Base-by-base conservation (phyloP, 2,888 invertebrate genomes). In the Cordilura impudica region DNA sequence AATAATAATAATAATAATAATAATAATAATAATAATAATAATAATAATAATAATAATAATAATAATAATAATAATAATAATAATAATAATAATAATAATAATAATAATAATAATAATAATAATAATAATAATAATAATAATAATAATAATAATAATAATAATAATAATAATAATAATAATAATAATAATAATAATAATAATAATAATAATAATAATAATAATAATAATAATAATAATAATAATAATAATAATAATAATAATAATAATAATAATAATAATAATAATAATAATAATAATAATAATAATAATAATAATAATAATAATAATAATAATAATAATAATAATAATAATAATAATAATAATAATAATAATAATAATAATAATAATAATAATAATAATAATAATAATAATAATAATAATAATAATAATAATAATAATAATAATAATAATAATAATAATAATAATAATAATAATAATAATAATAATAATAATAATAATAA, bases 21-120 rank as follows among this genome's bases (percentile, higher is more conserved):
- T n/a, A n/a, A n/a, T n/a, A n/a, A n/a, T n/a, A n/a, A n/a, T n/a
- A n/a, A n/a, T n/a, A n/a, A n/a, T n/a, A n/a, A n/a, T n/a, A n/a
- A n/a, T n/a, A n/a, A n/a, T n/a, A n/a, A n/a, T n/a, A n/a, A n/a
- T n/a, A n/a, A n/a, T n/a, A n/a, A n/a, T n/a, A n/a, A n/a, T n/a
- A n/a, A n/a, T n/a, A 49, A 14, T n/a, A 21, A 49, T 49, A 16
- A 49, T 49, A 21, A 49, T 49, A 16, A 49, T 49, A 21, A 49
- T 49, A 16, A 49, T 49, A 21, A 49, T 49, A 16, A 49, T 49
- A 21, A 49, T 49, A 16, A 49, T 49, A 21, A 49, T 49, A 16
- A 49, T 49, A 21, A 49, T 49, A 16, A 49, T 49, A 21, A 49
- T 49, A 16, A 49, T 49, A 21, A 49, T 49, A 16, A 49, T 49